Conservation (phyloP, 2,797 vertebrate genomes). For the Rachycentron canadum region DNA sequence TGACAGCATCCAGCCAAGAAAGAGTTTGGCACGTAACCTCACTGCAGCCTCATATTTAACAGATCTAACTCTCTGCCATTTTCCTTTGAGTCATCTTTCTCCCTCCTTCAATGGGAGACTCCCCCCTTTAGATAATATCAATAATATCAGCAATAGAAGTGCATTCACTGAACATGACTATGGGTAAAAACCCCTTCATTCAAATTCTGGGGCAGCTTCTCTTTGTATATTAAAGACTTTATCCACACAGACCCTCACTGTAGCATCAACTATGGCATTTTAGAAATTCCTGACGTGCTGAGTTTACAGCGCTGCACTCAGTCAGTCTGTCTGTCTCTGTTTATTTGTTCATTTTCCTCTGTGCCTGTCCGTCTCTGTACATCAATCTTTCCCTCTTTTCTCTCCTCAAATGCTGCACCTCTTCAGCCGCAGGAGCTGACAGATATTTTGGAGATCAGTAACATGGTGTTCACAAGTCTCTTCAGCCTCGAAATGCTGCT, state of each 20-base stretch:
- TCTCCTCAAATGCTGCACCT: constrained; percentile 38
- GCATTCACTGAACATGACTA: constrained; percentile 2
- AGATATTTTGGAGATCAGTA: constrained; percentile 93
- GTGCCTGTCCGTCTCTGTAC: constrained; percentile 46
- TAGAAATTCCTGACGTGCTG: constrained; percentile 34
- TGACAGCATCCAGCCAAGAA: background rate
- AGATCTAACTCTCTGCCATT: background rate
- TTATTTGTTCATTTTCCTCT: constrained; percentile 58
- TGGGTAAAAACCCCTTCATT: constrained; percentile 16
- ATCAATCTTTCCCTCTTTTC: constrained; percentile 46
- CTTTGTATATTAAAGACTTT: background rate
- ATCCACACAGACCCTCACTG: constrained; percentile 5
- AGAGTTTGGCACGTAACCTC: background rate
- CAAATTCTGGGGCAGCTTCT: constrained; percentile 3
- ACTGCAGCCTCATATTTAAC: background rate
- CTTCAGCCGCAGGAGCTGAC: constrained; percentile 93
- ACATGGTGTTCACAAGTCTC: constrained; percentile 95
- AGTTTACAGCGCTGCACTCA: constrained; percentile 19
- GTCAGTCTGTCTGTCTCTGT: constrained; percentile 47
- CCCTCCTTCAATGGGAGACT: background rate
- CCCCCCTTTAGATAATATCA: background rate
- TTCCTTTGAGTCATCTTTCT: background rate
- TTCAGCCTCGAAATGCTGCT: constrained; percentile 94
- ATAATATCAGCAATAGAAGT: constrained; percentile 21
- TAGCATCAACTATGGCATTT: constrained; percentile 19